Conservation (phyloP, 2,113 vertebrate species). For the Galeopterus variegatus region DNA sequence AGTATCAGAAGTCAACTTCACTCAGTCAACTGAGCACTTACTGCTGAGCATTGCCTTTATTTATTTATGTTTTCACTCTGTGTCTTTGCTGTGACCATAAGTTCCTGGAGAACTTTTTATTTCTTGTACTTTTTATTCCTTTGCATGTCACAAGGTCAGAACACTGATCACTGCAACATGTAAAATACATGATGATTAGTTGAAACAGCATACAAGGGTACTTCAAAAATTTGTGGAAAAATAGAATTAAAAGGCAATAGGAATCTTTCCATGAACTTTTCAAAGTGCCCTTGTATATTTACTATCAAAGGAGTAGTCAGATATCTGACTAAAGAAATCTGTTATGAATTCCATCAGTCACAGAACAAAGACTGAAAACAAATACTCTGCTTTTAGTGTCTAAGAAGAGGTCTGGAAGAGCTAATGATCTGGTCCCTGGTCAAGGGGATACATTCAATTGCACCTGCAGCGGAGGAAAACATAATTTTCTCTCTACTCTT, state of each 20-base stretch:
- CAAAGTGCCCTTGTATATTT: background rate
- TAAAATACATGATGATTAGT: constrained; percentile 1
- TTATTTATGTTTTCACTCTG: background rate
- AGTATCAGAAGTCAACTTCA: background rate
- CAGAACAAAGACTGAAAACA: background rate
- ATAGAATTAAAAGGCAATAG: too few species aligned
- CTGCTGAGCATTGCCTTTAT: background rate
- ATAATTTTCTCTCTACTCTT: background rate
- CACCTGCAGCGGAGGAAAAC: background rate
- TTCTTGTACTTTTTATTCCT: constrained; percentile 32
- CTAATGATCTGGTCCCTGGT: background rate
- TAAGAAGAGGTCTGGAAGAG: background rate
- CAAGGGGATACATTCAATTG: background rate
- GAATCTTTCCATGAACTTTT: too few species aligned
- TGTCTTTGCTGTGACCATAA: background rate
- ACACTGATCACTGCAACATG: background rate
- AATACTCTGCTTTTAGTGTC: background rate
- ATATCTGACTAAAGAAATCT: constrained; percentile 3
- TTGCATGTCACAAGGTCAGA: constrained; percentile 5
- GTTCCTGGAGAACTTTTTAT: constrained; percentile 1
- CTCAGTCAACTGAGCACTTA: background rate
- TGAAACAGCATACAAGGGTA: background rate
- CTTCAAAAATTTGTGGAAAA: too few species aligned
- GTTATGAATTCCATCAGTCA: background rate
- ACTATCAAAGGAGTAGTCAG: background rate